Evolutionary conservation across 2,797 vertebrate genomes (phyloP).

Genomic region (Gambusia yucatana): DNA sequence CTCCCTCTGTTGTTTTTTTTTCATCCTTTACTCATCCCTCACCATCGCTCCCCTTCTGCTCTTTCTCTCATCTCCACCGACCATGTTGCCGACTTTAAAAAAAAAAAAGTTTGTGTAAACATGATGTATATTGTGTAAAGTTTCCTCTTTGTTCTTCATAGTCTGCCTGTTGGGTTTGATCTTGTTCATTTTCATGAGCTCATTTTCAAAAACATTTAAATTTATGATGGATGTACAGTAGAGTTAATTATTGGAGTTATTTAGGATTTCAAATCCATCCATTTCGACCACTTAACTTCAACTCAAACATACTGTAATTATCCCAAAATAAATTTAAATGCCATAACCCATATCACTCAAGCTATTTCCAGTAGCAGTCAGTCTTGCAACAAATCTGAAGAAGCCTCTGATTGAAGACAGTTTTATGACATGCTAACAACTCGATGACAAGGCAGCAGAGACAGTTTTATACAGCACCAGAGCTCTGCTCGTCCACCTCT

Average conservation of each 20-base stretch:
- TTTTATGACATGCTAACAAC: background rate
- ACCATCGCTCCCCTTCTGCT: constrained; percentile 21
- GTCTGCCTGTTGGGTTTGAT: background rate
- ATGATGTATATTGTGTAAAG: constrained; percentile 24
- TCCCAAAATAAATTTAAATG: no score
- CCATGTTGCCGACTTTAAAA: constrained; percentile 40
- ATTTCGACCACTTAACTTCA: background rate
- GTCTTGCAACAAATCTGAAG: background rate
- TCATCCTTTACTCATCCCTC: constrained; percentile 52
- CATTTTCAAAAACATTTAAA: background rate
- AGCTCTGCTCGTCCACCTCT: background rate
- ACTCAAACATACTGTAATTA: no score
- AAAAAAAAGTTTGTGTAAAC: constrained; percentile 57
- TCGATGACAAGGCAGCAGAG: background rate
- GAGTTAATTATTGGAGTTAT: background rate
- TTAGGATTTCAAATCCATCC: background rate
- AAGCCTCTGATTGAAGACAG: background rate
- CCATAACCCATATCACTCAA: no score
- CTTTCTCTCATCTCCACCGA: constrained; percentile 32
- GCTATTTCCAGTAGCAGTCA: background rate
- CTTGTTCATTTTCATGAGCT: background rate
- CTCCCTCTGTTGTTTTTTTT: constrained; percentile 44
- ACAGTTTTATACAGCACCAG: background rate
- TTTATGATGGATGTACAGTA: background rate
- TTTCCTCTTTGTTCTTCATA: constrained; percentile 38